Percentiles rank a stretch among this genome's conserved stretches.
Evolutionary conservation across 2,888 invertebrate species (phyloP).

Genomic region (Dinocampus coccinellae): DNA sequence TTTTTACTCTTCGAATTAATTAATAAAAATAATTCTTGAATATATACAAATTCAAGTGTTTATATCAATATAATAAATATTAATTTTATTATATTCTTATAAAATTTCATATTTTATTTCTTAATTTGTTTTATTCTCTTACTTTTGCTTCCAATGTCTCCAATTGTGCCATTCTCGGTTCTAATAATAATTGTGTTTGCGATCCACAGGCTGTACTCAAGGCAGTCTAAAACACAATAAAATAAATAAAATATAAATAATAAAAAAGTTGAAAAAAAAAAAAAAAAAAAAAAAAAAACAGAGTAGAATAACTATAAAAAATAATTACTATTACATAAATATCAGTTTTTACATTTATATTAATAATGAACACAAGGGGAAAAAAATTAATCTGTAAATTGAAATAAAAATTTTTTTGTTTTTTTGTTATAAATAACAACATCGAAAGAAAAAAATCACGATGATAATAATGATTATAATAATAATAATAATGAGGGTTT

Average conservation of each 20-base stretch:
- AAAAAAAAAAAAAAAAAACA: too few species aligned
- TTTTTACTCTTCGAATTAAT: background rate
- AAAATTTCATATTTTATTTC: background rate
- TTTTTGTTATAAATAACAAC: too few species aligned
- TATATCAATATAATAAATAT: background rate
- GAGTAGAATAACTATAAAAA: too few species aligned
- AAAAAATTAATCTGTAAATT: background rate
- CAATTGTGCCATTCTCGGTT: conserved; percentile 79
- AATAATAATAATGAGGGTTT: too few species aligned
- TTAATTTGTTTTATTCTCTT: conserved; percentile 42
- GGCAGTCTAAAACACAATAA: conserved; percentile 58
- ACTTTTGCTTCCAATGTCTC: conserved; percentile 86
- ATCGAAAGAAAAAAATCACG: background rate
- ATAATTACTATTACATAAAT: too few species aligned
- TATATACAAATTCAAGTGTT: too few species aligned
- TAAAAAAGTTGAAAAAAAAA: background rate
- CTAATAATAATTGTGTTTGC: conserved; percentile 59
- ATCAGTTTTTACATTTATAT: too few species aligned
- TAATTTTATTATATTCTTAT: background rate
- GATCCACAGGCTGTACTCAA: conserved; percentile 57
- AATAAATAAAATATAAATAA: background rate
- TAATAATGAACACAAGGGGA: background rate
- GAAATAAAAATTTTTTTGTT: background rate
- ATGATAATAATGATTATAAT: background rate
- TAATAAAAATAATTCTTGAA: too few species aligned